A percentile compares a stretch with the other conserved stretches of the same genome.
Evolutionary conservation across 2,797 vertebrate species (phyloP).

Genomic region (Dallia pectoralis): DNA sequence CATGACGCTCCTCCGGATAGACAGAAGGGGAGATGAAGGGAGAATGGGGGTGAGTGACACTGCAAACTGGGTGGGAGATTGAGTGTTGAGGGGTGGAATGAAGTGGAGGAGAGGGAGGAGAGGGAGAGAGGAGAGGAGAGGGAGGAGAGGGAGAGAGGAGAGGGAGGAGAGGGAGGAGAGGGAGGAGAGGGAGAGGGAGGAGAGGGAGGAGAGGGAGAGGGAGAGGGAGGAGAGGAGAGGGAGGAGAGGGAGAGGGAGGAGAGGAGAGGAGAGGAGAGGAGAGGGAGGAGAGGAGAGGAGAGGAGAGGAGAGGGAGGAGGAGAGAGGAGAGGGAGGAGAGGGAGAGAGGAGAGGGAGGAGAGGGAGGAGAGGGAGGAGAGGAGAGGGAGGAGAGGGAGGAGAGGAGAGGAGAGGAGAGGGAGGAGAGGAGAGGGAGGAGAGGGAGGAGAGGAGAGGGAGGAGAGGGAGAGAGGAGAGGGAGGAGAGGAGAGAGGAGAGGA

Average conservation of each 20-base stretch:
- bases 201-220: neutral
- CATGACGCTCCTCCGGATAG: neutral
- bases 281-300: conserved; percentile 9
- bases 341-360: no score
- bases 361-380: neutral
- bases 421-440: no score
- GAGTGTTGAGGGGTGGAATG: conserved; percentile 18
- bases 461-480: conserved; percentile 10
- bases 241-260: no score
- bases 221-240: neutral
- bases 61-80: neutral
- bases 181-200: no score
- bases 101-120: no score
- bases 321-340: no score
- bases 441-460: no score
- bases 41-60: neutral
- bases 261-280: no score
- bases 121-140: no score
- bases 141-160: conserved; percentile 2
- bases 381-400: conserved; percentile 14
- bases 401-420: conserved; percentile 14
- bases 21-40: conserved; percentile 6
- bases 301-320: conserved; percentile 12
- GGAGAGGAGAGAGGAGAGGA: no score
- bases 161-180: conserved; percentile 13